These are phyloP conservation scores for Zaprionus lachaisei DNA, from an alignment of 1,140 invertebrate genomes.

Conservation along the genomic window DNA sequence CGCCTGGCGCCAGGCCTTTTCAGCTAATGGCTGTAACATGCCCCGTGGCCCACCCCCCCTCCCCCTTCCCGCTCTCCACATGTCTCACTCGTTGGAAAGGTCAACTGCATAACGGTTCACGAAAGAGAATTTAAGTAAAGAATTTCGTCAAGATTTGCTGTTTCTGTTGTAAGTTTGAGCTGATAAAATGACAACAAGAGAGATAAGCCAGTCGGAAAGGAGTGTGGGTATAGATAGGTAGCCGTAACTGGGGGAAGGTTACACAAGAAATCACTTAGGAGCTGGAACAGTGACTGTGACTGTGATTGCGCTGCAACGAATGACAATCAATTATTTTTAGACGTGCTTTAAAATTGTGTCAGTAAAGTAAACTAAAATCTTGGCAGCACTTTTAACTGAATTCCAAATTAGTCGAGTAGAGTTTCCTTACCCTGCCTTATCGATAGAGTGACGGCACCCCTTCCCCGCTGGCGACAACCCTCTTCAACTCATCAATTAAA, in stretches of 20 bases:
- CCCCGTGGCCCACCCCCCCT: background rate
- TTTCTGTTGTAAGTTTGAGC: background rate
- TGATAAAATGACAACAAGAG: slow-evolving; percentile 20
- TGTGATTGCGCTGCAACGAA: slow-evolving; percentile 12
- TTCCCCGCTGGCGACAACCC: slow-evolving; percentile 36
- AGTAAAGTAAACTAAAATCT: slow-evolving; percentile 4
- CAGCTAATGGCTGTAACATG: slow-evolving; percentile 55
- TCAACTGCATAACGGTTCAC: slow-evolving; percentile 63
- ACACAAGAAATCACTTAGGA: slow-evolving; percentile 40
- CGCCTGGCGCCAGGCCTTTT: slow-evolving; percentile 69
- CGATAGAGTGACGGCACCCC: slow-evolving; percentile 13
- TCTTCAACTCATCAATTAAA: slow-evolving; percentile 79
- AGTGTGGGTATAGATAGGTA: background rate
- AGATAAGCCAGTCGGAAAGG: slow-evolving; percentile 12
- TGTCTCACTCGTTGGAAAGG: slow-evolving; percentile 40
- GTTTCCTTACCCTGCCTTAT: slow-evolving; percentile 7
- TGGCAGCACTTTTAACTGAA: background rate
- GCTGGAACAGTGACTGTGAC: background rate
- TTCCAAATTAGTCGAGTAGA: background rate
- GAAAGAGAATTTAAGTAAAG: background rate
- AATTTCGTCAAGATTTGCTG: background rate
- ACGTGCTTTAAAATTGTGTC: slow-evolving; percentile 8
- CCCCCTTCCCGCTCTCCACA: background rate
- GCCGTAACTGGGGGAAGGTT: slow-evolving; percentile 5
- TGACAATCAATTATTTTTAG: slow-evolving; percentile 20